Conservation (phyloP, 2,797 vertebrate genomes). For the Brachymystax lenok region DNA sequence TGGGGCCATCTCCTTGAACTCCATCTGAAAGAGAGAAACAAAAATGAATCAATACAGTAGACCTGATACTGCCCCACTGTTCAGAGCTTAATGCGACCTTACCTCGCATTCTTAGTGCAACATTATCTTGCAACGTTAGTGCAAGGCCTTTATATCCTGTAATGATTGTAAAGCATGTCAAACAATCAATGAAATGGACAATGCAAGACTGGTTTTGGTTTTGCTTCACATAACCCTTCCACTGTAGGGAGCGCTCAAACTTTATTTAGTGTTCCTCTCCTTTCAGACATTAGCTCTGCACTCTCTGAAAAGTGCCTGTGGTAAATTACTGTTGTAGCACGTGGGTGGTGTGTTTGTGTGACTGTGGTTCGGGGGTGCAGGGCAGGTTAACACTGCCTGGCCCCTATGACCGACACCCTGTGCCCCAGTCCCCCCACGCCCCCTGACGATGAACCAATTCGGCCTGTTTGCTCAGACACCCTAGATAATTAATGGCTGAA, state of each 20-base stretch:
- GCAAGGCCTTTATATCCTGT: background rate
- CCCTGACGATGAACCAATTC: conserved; percentile 35
- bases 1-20: conserved; percentile 45
- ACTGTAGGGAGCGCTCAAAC: background rate
- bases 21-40: conserved; percentile 42
- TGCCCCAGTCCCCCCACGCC: conserved; percentile 25
- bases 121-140: too few species aligned
- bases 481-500: conserved; percentile 53
- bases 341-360: conserved; percentile 34
- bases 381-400: conserved; percentile 45
- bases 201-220: too few species aligned
- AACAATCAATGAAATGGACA: too few species aligned
- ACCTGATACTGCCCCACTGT: background rate
- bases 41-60: background rate
- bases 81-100: too few species aligned
- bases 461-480: conserved; percentile 47
- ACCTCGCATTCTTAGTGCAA: too few species aligned
- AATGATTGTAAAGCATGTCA: too few species aligned
- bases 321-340: background rate
- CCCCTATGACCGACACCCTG: conserved; percentile 26
- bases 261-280: background rate
- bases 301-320: background rate
- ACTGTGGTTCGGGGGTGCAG: conserved; percentile 26
- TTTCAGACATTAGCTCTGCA: background rate
- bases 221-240: too few species aligned